These are phyloP conservation scores for Anisognathus igniventris DNA, from an alignment of 2,797 vertebrate species.

Conservation along the genomic window DNA sequence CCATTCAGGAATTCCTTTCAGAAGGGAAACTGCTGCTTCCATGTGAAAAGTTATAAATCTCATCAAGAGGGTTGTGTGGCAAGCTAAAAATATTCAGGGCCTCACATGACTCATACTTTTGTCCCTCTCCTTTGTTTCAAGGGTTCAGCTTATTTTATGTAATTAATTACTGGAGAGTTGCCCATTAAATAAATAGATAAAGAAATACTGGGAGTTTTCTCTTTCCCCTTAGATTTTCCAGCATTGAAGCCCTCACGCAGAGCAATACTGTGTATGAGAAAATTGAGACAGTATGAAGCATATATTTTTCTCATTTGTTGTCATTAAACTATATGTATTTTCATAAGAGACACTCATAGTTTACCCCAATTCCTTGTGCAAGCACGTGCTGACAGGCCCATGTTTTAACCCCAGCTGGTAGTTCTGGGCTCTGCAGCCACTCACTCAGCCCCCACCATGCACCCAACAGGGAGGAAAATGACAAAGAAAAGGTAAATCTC, in stretches of 20 bases:
- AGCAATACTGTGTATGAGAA: background rate
- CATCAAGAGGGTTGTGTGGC: background rate
- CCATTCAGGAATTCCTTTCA: background rate
- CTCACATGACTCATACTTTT: background rate
- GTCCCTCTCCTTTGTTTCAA: background rate
- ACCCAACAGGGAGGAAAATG: background rate
- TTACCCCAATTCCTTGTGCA: background rate
- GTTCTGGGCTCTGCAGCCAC: background rate
- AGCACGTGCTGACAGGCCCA: background rate
- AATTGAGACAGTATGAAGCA: background rate
- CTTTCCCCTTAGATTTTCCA: background rate
- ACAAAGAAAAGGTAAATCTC: background rate
- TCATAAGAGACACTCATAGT: background rate
- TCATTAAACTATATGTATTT: background rate
- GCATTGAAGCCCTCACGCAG: accelerated
- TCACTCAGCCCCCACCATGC: background rate
- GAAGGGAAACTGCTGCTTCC: background rate
- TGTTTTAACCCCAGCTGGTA: background rate
- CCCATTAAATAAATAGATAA: background rate
- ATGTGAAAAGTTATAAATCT: background rate
- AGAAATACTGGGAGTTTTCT: background rate
- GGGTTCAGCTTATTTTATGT: background rate
- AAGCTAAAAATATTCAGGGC: background rate
- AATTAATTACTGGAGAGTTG: background rate
- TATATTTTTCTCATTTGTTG: background rate